phyloP scores from a whole-genome alignment of 2,797 vertebrate species.

The Propithecus deckenii region DNA sequence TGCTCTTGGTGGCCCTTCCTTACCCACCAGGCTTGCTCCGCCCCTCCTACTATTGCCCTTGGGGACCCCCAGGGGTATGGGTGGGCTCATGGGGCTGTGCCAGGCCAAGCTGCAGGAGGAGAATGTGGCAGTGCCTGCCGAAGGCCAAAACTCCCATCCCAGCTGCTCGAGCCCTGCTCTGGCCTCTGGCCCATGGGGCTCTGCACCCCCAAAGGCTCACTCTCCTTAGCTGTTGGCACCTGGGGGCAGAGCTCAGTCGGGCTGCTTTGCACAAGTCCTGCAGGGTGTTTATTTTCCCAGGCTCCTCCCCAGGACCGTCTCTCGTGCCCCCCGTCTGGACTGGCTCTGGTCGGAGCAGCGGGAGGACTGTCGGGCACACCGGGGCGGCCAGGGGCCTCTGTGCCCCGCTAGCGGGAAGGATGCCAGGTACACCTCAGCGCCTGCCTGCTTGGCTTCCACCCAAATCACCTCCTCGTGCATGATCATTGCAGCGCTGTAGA shows the following conservation, averaged over 20 bases:
- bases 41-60: background rate
- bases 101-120: background rate
- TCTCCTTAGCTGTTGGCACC: background rate
- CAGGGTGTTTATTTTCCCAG: constrained; percentile 76
- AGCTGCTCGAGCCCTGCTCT: background rate
- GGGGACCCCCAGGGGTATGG: background rate
- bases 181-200: background rate
- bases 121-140: background rate
- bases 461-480: constrained; percentile 45
- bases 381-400: constrained; percentile 67
- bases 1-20: background rate
- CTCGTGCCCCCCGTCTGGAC: constrained; percentile 61
- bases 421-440: constrained; percentile 67
- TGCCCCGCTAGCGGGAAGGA: constrained; percentile 65
- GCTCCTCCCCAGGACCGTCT: constrained; percentile 73
- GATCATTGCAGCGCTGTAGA: background rate
- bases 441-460: constrained; percentile 63
- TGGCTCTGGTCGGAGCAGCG: constrained; percentile 66
- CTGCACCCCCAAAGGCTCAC: background rate
- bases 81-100: background rate
- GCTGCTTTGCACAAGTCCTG: constrained; percentile 1
- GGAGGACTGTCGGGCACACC: constrained; percentile 68
- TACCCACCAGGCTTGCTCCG: background rate
- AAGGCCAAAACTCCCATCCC: background rate
- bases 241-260: background rate